phyloP scores from a whole-genome alignment of 2,888 invertebrate species.

The Pecten maximus region DNA sequence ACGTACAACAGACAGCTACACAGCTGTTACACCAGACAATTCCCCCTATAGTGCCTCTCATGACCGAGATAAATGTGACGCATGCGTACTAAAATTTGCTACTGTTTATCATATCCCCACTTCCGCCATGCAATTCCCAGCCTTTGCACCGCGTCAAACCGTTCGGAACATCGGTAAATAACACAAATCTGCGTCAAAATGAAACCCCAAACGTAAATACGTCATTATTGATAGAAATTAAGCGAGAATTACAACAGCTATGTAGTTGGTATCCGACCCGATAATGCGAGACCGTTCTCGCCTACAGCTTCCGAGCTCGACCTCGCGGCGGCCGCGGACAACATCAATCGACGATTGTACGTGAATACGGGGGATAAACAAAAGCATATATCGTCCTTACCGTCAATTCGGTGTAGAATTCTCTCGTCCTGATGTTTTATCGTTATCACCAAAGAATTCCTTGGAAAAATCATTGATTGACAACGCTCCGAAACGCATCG shows the following conservation, averaged over 20 bases:
- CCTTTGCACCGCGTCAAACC: background rate
- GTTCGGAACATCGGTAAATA: background rate
- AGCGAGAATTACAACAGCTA: background rate
- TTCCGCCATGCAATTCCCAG: background rate
- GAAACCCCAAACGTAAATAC: background rate
- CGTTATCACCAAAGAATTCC: background rate
- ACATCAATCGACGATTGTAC: background rate
- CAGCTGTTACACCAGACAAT: no score
- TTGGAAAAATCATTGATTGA: background rate
- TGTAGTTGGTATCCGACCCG: background rate
- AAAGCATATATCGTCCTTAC: background rate
- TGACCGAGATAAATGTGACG: background rate
- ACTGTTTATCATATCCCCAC: background rate
- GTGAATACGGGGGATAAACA: background rate
- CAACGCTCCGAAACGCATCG: background rate
- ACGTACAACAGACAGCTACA: no score
- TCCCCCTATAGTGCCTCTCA: background rate
- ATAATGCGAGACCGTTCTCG: background rate
- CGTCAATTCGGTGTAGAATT: background rate
- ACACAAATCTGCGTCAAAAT: background rate
- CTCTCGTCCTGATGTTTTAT: background rate
- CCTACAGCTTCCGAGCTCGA: slow-evolving; percentile 10
- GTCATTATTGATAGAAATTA: background rate
- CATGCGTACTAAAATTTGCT: background rate
- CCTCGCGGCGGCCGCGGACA: background rate